Evolutionary conservation across 2,113 vertebrate species (phyloP).

Genomic region (Lethenteron reissneri): DNA sequence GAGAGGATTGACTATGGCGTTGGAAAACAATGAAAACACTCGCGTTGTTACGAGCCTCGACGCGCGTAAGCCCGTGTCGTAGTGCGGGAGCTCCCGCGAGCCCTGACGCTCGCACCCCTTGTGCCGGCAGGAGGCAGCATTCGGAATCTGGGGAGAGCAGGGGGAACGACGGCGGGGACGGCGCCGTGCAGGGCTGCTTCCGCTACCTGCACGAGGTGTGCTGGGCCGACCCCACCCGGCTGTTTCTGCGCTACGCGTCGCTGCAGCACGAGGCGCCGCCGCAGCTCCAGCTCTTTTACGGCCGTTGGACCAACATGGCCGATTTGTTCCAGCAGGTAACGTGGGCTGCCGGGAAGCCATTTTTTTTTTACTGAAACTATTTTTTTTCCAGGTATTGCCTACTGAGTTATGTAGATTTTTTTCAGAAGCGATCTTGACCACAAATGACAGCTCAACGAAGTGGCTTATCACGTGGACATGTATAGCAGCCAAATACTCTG

Average conservation of each 20-base stretch:
- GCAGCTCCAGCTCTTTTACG: constrained; percentile 25
- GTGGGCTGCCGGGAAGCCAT: neutral
- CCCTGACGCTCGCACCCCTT: neutral
- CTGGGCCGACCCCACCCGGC: constrained; percentile 26
- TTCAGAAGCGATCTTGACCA: too few relatives aligned
- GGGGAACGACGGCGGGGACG: too few relatives aligned
- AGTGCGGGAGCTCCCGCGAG: too few relatives aligned
- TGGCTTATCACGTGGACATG: too few relatives aligned
- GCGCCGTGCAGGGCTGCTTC: constrained; percentile 13
- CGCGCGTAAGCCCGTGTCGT: too few relatives aligned
- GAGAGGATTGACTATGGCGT: too few relatives aligned
- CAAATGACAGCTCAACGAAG: too few relatives aligned
- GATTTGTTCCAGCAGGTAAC: constrained; percentile 25
- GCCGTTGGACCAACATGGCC: constrained; percentile 15
- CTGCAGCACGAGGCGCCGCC: constrained; percentile 21
- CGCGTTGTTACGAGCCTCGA: too few relatives aligned
- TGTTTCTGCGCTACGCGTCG: constrained; percentile 28
- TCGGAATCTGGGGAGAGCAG: constrained; percentile 18
- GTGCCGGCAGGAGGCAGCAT: constrained; percentile 14
- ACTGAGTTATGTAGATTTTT: too few relatives aligned
- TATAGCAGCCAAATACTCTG: too few relatives aligned
- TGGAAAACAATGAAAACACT: too few relatives aligned
- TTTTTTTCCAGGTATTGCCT: neutral
- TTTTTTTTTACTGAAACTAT: neutral
- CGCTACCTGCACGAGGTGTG: constrained; percentile 35